These are phyloP conservation scores for Drosophila nannoptera DNA, from an alignment of 1,140 invertebrate species.

Conservation along the genomic window DNA sequence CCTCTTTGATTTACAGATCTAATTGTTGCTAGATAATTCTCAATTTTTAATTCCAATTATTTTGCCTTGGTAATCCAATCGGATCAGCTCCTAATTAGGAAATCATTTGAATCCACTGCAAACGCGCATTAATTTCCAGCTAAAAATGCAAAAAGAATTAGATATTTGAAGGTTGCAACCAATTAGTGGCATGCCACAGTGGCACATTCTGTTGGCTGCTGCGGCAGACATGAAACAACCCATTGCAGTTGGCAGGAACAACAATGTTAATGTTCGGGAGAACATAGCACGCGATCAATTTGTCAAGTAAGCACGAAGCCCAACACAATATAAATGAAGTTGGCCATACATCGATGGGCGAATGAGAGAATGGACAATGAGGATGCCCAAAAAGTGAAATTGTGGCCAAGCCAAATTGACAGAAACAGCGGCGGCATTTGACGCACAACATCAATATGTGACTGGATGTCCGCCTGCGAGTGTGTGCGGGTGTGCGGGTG, in stretches of 20 bases:
- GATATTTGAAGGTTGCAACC: constrained; percentile 5
- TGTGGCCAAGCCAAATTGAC: constrained; percentile 63
- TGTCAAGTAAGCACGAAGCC: constrained; percentile 55
- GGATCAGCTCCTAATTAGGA: too few relatives aligned
- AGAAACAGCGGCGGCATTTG: constrained; percentile 59
- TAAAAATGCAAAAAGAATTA: neutral
- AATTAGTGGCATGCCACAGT: neutral
- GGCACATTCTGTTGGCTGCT: constrained; percentile 4
- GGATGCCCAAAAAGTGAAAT: constrained; percentile 12
- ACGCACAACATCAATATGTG: constrained; percentile 72
- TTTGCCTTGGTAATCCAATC: neutral
- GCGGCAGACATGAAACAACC: neutral
- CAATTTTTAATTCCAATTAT: too few relatives aligned
- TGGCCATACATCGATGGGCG: constrained; percentile 43
- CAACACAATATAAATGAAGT: constrained; percentile 57
- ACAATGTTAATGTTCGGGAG: constrained; percentile 58
- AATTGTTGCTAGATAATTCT: too few relatives aligned
- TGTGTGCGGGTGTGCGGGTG: neutral
- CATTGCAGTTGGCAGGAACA: constrained; percentile 26
- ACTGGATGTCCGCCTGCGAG: constrained; percentile 25
- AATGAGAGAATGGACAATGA: constrained; percentile 16
- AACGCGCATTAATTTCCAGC: neutral
- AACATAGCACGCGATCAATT: constrained; percentile 74
- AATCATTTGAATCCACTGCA: too few relatives aligned
- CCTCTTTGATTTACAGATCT: too few relatives aligned